phyloP scores from a whole-genome alignment of 1,140 invertebrate species.

The Sinella curviseta region DNA sequence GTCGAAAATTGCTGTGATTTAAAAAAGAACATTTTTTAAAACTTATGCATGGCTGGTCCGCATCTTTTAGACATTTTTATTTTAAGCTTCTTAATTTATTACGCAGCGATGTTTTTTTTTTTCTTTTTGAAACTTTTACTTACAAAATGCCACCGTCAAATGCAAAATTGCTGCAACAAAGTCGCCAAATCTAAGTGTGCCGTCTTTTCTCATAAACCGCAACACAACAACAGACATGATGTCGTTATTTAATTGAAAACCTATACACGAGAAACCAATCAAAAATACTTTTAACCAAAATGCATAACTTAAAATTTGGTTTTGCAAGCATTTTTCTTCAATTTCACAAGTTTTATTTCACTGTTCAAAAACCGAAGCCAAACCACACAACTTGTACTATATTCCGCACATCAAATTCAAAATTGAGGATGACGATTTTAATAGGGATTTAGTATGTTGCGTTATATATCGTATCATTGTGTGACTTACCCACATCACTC shows the following conservation, averaged over 20 bases:
- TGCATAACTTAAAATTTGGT: conserved; percentile 1
- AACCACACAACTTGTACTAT: too few relatives aligned
- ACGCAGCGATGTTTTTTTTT: background rate
- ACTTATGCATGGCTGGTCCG: too few relatives aligned
- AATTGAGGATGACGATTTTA: conserved; percentile 17
- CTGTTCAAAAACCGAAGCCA: too few relatives aligned
- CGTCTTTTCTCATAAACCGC: conserved; percentile 88
- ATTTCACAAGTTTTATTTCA: too few relatives aligned
- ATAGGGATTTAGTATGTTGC: conserved; percentile 7
- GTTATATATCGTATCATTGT: too few relatives aligned
- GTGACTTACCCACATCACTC: conserved; percentile 71
- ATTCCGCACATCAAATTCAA: too few relatives aligned
- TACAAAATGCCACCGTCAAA: conserved; percentile 83
- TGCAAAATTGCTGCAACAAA: conserved; percentile 87
- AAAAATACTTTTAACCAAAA: background rate
- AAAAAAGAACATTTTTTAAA: too few relatives aligned
- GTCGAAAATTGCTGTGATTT: conserved; percentile 72
- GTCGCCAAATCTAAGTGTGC: conserved; percentile 87
- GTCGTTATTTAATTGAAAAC: conserved; percentile 81
- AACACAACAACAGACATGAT: conserved; percentile 78
- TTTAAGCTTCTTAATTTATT: background rate
- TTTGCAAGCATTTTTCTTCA: conserved; percentile 34
- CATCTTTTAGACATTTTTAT: too few relatives aligned
- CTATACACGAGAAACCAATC: conserved; percentile 54
- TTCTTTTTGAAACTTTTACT: conserved; percentile 53